These are phyloP conservation scores for Drosophila burlai DNA, from an alignment of 1,140 invertebrate species.

Conservation along the genomic window DNA sequence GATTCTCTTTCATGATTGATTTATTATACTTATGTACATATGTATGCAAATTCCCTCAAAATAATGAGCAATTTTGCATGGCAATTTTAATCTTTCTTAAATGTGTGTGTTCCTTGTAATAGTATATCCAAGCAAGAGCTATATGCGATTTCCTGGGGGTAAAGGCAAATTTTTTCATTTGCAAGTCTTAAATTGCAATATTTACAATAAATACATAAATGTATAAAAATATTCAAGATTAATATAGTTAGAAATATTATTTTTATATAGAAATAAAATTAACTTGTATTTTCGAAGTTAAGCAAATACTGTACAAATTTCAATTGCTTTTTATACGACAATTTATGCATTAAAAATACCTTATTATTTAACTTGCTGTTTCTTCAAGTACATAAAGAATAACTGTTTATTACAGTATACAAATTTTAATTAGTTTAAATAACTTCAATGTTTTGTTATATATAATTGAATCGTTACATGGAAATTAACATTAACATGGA, in stretches of 20 bases:
- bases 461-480: background rate
- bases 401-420: no score
- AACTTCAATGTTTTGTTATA: background rate
- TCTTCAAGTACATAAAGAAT: no score
- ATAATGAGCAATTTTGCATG: background rate
- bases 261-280: background rate
- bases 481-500: no score
- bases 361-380: no score
- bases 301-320: no score
- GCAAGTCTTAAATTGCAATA: background rate
- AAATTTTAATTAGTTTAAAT: no score
- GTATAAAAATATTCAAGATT: no score
- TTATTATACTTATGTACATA: background rate
- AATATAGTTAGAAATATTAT: no score
- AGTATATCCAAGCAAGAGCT: background rate
- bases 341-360: no score
- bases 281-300: background rate
- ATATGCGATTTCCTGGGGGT: background rate
- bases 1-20: constrained; percentile 6
- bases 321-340: no score
- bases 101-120: background rate
- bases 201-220: background rate
- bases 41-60: background rate
- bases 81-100: background rate
- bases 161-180: background rate